phyloP scores from a whole-genome alignment of 2,888 invertebrate genomes.

The Drosophila recens region DNA sequence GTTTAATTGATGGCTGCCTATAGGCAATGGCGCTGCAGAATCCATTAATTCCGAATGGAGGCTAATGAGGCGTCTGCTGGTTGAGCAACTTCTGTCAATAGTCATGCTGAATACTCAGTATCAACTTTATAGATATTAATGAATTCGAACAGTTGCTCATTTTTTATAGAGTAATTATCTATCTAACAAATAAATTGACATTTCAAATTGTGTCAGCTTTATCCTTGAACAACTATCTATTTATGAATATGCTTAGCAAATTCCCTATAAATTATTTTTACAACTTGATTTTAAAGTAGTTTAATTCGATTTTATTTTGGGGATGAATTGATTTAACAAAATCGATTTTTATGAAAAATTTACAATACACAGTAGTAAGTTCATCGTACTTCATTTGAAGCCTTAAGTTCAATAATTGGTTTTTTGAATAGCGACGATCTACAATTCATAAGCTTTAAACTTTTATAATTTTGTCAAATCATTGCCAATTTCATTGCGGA shows the following conservation, averaged over 20 bases:
- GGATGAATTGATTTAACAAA: too few species aligned
- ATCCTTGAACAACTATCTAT: conserved; percentile 5
- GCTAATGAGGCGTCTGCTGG: conserved; percentile 53
- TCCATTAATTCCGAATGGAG: conserved; percentile 55
- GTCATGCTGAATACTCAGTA: conserved; percentile 20
- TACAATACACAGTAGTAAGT: too few species aligned
- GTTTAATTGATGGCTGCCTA: conserved; percentile 64
- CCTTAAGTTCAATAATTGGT: too few species aligned
- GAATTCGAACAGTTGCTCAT: conserved; percentile 21
- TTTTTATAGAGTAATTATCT: conserved; percentile 12
- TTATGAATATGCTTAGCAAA: background rate
- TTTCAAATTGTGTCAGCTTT: background rate
- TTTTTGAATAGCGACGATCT: too few species aligned
- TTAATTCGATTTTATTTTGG: too few species aligned
- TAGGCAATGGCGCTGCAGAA: conserved; percentile 40
- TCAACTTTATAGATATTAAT: conserved; percentile 46
- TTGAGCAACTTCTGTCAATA: conserved; percentile 49
- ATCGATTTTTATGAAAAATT: too few species aligned
- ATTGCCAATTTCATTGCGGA: too few species aligned
- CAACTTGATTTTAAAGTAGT: too few species aligned
- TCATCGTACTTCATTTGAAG: too few species aligned
- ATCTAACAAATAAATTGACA: conserved; percentile 11
- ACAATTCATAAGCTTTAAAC: too few species aligned
- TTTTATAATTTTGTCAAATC: too few species aligned
- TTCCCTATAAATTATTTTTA: too few species aligned